Evolutionary conservation across 1,140 invertebrate species (phyloP), one percentile per base, ranked within the genome.

Genomic region (Danaus plexippus): DNA sequence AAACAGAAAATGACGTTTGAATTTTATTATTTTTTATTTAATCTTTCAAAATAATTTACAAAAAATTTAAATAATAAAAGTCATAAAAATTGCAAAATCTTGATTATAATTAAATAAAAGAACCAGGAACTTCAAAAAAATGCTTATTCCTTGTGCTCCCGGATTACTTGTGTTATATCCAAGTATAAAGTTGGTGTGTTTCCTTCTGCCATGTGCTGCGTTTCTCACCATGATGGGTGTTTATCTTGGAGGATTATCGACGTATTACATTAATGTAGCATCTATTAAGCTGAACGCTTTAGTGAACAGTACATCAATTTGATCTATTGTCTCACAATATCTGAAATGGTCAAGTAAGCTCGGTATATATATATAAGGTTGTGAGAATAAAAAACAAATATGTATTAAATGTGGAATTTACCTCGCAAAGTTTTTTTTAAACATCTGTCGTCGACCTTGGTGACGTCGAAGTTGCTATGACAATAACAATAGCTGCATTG

Each of bases 231-330:
- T 67, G 50, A 22, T 69, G 11, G 68, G 60, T 1, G 54, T 64
- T 0, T 73, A 74, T 44, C 43, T 73, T 2, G 63, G 63, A 11
- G 65, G 61, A 2, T 9, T 71, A 13, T 62, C 76, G 22, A 52
- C 64, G 1, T 63, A 71, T 52, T 68, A 64, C 45, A 62, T 59
- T 11, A 52, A 66, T 12, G 43, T 70, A 0, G 67, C 67, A 1
- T 60, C 61, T 22, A 3, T 47, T 4, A 78, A 72, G 54, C 7
- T 76, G 0, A 70, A 74, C 49, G 54, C 48, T 2, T 47, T 74
- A 1, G 43, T 69, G 2, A 75, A 75, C 32, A 58, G 54, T 10
- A 72, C 71, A 9, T 59, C 63, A n/a, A 47, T 75, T 59, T 59
- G 15, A 15, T 15, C 15, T 15, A 15, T 15, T 15, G 15, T 15